phyloP scores from a whole-genome alignment of 2,113 vertebrate species.

The Cynoglossus semilaevis region DNA sequence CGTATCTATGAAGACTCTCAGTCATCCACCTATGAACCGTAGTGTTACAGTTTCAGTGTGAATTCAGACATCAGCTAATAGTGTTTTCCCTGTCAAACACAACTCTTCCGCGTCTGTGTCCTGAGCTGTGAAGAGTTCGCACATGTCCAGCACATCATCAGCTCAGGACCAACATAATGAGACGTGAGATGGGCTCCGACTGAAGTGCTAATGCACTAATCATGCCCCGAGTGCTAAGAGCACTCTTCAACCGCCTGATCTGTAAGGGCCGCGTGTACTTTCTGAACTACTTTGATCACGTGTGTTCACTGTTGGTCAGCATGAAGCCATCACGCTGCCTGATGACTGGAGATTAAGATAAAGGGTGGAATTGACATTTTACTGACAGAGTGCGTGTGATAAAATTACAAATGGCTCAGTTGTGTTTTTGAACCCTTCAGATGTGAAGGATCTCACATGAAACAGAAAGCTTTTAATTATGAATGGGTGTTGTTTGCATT shows the following conservation, averaged over 20 bases:
- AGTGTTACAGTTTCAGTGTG: background rate
- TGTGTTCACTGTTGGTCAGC: constrained; percentile 13
- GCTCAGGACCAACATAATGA: constrained; percentile 13
- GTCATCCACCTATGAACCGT: too few species aligned
- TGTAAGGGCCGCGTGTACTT: constrained; percentile 5
- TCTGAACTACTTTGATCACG: constrained; percentile 32
- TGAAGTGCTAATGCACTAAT: constrained; percentile 56
- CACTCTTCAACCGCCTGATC: constrained; percentile 5
- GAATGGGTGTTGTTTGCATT: constrained; percentile 9
- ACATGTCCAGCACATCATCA: constrained; percentile 2
- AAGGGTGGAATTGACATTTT: too few species aligned
- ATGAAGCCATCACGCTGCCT: constrained; percentile 20
- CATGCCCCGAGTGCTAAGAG: constrained; percentile 7
- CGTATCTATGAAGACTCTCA: too few species aligned
- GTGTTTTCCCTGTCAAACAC: background rate
- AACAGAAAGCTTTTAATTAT: background rate
- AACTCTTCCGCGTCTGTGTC: background rate
- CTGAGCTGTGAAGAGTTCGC: constrained; percentile 6
- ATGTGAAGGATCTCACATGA: background rate
- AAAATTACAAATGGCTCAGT: background rate
- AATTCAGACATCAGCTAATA: background rate
- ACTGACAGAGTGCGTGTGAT: too few species aligned
- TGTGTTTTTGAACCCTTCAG: background rate
- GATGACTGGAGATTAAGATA: constrained; percentile 23
- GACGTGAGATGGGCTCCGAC: constrained; percentile 11